phyloP scores from a whole-genome alignment of 2,797 vertebrate species.

The Perdix hodgsoniae region DNA sequence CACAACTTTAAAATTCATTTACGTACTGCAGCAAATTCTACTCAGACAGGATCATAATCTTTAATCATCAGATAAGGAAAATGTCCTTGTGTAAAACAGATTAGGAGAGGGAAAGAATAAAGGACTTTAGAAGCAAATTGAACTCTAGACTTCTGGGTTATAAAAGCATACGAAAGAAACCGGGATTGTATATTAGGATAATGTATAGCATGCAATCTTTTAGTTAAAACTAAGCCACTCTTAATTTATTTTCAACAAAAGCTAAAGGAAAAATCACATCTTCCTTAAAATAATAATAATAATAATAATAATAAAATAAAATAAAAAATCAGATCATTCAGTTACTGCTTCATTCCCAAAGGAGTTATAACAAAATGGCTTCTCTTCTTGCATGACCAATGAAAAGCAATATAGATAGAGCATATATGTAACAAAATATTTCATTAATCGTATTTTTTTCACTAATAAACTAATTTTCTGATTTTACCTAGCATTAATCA shows the following conservation, averaged over 20 bases:
- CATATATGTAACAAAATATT: neutral
- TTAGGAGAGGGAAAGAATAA: neutral
- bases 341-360: neutral
- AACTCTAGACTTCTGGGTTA: neutral
- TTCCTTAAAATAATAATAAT: neutral
- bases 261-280: neutral
- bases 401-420: neutral
- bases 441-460: neutral
- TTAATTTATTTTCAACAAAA: neutral
- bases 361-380: neutral
- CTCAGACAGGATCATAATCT: neutral
- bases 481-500: neutral
- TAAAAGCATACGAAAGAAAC: neutral
- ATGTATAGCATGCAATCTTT: neutral
- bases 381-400: neutral
- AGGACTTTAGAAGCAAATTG: neutral
- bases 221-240: neutral
- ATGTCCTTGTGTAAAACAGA: neutral
- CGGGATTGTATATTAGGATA: neutral
- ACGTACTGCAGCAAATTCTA: neutral
- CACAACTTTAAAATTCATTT: constrained; percentile 4
- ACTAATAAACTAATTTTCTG: neutral
- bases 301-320: neutral
- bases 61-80: neutral
- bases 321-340: neutral